Percentiles rank a stretch among this genome's conserved stretches.
Evolutionary conservation across 2,113 vertebrate species (phyloP).

Genomic region (Petrocephalus microphthalmus): DNA sequence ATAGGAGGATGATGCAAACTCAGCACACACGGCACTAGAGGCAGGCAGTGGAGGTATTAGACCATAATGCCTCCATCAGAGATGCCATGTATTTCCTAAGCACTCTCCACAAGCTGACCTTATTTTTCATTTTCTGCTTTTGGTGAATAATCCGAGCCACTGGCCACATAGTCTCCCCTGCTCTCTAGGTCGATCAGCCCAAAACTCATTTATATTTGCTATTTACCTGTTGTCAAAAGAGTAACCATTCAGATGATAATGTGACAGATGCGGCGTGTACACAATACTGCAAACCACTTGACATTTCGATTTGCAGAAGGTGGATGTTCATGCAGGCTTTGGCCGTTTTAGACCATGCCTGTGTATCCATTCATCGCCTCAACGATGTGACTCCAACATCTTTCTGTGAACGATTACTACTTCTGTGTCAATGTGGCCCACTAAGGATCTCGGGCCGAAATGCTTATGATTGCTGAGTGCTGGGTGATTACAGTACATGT

Average conservation of each 20-base stretch:
- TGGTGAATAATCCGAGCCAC: neutral
- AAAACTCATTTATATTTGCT: neutral
- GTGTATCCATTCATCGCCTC: neutral
- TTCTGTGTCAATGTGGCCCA: neutral
- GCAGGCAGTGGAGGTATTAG: neutral
- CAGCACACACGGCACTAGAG: neutral
- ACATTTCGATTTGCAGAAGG: neutral
- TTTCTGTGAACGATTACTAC: neutral
- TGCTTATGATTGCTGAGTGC: slow-evolving; percentile 10
- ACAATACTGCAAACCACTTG: neutral
- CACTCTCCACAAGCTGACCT: neutral
- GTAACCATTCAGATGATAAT: neutral
- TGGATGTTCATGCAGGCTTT: neutral
- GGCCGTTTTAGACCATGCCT: neutral
- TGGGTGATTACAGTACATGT: neutral
- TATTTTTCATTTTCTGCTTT: neutral
- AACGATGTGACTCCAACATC: neutral
- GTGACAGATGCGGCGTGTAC: neutral
- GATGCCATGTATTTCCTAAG: neutral
- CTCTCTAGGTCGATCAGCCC: neutral
- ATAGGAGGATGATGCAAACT: neutral
- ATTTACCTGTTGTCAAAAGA: neutral
- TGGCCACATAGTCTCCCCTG: neutral
- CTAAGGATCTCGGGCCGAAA: neutral
- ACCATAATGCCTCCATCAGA: neutral